These are phyloP conservation scores for Ptychochromis oligacanthus DNA, from an alignment of 2,113 vertebrate genomes.

Conservation along the genomic window DNA sequence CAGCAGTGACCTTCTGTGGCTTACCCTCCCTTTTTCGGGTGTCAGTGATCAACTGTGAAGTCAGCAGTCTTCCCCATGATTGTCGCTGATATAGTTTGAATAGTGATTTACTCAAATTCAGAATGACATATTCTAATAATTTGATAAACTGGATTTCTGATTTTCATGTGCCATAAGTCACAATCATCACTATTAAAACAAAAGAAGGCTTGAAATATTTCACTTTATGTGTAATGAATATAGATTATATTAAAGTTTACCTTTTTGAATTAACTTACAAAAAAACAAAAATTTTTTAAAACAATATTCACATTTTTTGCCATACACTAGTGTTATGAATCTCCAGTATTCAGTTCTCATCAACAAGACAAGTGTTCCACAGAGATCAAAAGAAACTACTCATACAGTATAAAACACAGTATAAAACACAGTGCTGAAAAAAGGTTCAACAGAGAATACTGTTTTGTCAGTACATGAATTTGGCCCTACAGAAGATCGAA, in stretches of 20 bases:
- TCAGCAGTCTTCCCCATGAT: background rate
- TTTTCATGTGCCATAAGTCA: background rate
- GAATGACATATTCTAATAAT: background rate
- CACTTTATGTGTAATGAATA: background rate
- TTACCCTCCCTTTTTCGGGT: background rate
- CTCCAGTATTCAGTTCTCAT: background rate
- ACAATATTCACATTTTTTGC: no score
- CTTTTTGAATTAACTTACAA: background rate
- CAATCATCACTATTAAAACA: background rate
- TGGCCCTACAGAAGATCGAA: constrained; percentile 3
- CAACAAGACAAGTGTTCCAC: constrained; percentile 17
- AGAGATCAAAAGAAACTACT: constrained; percentile 12
- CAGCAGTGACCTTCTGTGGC: background rate
- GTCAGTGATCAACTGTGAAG: background rate
- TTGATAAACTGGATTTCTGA: background rate
- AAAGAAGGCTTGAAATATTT: background rate
- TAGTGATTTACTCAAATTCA: background rate
- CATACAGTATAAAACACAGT: constrained; percentile 6
- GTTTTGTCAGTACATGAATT: constrained; percentile 12
- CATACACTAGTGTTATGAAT: background rate
- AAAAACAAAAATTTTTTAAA: background rate
- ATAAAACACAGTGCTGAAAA: constrained; percentile 1
- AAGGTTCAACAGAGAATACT: constrained; percentile 10
- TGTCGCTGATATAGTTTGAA: background rate
- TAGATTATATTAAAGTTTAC: background rate